phyloP scores from a whole-genome alignment of 2,888 invertebrate species.

The Coelopa pilipes region DNA sequence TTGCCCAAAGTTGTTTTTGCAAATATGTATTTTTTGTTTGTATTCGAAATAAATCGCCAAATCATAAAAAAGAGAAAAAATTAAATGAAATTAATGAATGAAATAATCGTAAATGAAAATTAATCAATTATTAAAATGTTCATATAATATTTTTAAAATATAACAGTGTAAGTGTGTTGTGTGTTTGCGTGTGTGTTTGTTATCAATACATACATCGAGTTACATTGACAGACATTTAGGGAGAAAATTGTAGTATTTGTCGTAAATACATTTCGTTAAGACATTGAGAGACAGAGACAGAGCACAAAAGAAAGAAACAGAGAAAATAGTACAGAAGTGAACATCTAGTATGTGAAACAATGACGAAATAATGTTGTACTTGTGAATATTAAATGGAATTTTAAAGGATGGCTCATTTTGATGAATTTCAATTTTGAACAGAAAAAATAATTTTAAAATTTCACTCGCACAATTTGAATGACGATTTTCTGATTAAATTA shows the following conservation, averaged over 20 bases:
- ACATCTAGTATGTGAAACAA: conserved; percentile 29
- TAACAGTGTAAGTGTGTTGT: background rate
- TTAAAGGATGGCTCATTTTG: background rate
- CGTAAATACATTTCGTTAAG: too few species aligned
- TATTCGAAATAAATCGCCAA: conserved; percentile 27
- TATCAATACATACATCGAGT: conserved; percentile 45
- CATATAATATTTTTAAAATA: background rate
- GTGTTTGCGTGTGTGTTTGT: conserved; percentile 19
- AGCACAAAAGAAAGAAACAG: conserved; percentile 43
- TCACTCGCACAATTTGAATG: too few species aligned
- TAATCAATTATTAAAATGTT: background rate
- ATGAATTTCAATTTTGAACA: too few species aligned
- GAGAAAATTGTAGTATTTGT: too few species aligned
- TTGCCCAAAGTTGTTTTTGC: conserved; percentile 15
- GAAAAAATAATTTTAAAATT: too few species aligned
- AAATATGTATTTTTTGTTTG: too few species aligned
- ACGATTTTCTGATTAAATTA: too few species aligned
- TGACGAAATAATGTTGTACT: conserved; percentile 22
- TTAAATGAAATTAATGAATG: conserved; percentile 36
- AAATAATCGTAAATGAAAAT: background rate
- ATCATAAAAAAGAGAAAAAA: conserved; percentile 43
- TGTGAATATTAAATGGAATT: background rate
- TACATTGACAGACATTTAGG: conserved; percentile 29
- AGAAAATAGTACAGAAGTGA: conserved; percentile 58
- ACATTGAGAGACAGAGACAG: conserved; percentile 38